A percentile compares a stretch with the other conserved stretches of the same genome.
Evolutionary conservation across 2,888 invertebrate genomes (phyloP).

Genomic region (Tethea ocularis): DNA sequence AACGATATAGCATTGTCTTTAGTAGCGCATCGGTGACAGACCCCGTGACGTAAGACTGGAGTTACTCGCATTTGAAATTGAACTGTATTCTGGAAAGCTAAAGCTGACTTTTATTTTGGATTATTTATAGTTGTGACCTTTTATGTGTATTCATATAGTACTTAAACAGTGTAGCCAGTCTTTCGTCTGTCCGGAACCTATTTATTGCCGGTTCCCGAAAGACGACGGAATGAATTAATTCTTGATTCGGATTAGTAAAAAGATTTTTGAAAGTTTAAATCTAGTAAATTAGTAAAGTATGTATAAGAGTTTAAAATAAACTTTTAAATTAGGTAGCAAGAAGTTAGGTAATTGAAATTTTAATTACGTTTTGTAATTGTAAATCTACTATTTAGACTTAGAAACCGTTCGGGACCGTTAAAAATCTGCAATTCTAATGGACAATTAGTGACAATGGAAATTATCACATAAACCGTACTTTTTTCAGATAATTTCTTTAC

Average conservation of each 20-base stretch:
- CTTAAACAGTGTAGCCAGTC: conserved; percentile 66
- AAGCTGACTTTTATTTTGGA: conserved; percentile 16
- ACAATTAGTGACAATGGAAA: no score
- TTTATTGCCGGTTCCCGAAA: conserved; percentile 71
- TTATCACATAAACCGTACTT: background rate
- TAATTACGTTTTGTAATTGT: background rate
- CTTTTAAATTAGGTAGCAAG: background rate
- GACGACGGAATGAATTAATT: conserved; percentile 66
- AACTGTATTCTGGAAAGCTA: conserved; percentile 21
- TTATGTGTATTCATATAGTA: conserved; percentile 38
- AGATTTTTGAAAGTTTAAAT: background rate
- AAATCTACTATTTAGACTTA: background rate
- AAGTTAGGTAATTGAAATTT: background rate
- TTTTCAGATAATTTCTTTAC: background rate
- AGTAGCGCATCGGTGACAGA: conserved; percentile 18
- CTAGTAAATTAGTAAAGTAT: no score
- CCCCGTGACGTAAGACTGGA: conserved; percentile 8
- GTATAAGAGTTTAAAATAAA: background rate
- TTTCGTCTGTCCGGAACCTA: conserved; percentile 69
- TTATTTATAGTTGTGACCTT: conserved; percentile 26
- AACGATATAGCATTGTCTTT: conserved; percentile 75
- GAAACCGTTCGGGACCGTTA: background rate
- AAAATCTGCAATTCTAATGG: background rate
- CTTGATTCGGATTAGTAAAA: background rate
- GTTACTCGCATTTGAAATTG: conserved; percentile 23